These are phyloP conservation scores for Cryptosula pallasiana DNA, from an alignment of 2,888 invertebrate genomes.

Conservation along the genomic window DNA sequence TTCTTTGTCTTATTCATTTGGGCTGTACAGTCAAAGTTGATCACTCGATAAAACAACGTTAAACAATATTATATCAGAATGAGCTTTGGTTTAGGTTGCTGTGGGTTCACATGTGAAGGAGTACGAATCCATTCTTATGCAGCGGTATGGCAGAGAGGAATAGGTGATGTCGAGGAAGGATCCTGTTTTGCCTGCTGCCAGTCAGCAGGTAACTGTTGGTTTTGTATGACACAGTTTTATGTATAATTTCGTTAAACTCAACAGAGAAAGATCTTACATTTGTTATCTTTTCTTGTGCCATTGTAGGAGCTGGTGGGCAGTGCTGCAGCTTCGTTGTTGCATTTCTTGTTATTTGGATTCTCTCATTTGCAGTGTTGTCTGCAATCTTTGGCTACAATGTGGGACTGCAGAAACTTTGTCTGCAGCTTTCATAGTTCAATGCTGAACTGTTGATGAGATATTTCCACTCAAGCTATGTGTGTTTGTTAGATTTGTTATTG, in stretches of 20 bases:
- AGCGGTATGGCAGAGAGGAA: background rate
- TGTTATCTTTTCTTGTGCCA: background rate
- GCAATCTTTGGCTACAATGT: background rate
- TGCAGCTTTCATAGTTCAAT: no score
- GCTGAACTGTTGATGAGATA: no score
- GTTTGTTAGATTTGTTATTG: no score
- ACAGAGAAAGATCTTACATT: no score
- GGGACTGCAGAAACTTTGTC: no score
- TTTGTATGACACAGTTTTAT: no score
- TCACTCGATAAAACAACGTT: no score
- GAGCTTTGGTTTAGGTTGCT: background rate
- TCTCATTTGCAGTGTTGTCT: background rate
- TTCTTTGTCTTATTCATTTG: no score
- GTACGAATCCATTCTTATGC: background rate
- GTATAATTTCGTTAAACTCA: no score
- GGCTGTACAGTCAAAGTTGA: no score
- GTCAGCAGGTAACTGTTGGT: background rate
- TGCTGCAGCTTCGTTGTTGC: background rate
- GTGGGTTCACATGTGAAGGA: background rate
- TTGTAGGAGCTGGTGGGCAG: background rate
- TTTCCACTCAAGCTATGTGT: no score
- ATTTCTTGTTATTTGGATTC: background rate
- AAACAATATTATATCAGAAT: no score
- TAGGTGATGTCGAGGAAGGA: background rate
- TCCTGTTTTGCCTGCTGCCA: background rate